A percentile compares a stretch with the other conserved stretches of the same genome.
These are phyloP conservation scores for Aleadryas rufinucha DNA, from an alignment of 2,113 vertebrate genomes.

Conservation along the genomic window DNA sequence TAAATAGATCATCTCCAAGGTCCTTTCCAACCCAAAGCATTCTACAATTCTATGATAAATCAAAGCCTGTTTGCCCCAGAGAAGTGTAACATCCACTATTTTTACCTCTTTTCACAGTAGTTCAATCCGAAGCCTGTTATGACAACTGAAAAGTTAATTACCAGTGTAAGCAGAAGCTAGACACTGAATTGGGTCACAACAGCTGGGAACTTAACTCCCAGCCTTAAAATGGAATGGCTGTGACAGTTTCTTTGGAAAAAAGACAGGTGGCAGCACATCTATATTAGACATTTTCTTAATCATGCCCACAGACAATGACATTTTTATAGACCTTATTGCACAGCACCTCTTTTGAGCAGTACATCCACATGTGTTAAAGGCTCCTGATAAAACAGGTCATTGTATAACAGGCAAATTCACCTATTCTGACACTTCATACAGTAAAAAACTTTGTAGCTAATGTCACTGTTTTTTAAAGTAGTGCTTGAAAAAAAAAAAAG, in stretches of 20 bases:
- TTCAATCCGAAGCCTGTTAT: not conserved
- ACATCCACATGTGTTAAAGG: not conserved
- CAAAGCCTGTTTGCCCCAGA: not conserved
- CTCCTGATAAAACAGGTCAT: not conserved
- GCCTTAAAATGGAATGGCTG: not conserved
- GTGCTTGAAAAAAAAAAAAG: not conserved
- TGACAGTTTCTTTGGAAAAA: conserved; percentile 14
- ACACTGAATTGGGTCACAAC: not conserved
- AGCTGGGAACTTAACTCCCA: not conserved
- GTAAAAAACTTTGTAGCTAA: not conserved
- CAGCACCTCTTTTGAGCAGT: not conserved
- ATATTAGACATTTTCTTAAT: not conserved
- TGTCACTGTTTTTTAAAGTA: not conserved
- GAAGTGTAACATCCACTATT: not conserved
- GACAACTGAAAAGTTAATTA: not conserved
- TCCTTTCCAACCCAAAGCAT: not conserved
- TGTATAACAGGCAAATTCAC: not conserved
- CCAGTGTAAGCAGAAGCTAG: not conserved
- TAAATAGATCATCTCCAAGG: not conserved
- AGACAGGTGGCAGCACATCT: conserved; percentile 53
- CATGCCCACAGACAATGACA: accelerated
- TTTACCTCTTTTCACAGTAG: not conserved
- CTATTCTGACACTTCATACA: not conserved
- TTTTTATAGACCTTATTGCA: not conserved
- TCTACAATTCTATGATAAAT: not conserved